Percentiles rank a stretch among this genome's conserved stretches.
Conservation (phyloP, 2,797 vertebrate genomes). For the Ctenopoma kingsleyae region DNA sequence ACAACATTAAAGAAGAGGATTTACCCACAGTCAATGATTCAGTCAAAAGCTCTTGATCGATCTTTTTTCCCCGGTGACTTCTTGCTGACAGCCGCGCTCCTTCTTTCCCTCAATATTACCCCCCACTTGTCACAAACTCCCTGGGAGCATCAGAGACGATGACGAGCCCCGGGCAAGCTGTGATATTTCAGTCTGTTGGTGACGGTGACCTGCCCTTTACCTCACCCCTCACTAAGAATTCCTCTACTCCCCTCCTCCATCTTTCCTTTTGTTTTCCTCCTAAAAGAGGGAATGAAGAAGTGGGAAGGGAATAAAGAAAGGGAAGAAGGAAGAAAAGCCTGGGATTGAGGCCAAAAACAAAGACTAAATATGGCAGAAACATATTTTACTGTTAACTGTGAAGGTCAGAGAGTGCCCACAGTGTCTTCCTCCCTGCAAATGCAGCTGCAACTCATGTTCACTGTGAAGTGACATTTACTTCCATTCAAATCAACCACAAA, state of each 20-base stretch:
- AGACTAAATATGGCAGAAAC: slow-evolving; percentile 1
- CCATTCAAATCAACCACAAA: slow-evolving; percentile 53
- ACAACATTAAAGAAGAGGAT: slow-evolving; percentile 39
- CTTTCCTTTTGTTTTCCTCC: slow-evolving; percentile 35
- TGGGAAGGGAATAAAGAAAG: background rate
- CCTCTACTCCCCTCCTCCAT: slow-evolving; percentile 14
- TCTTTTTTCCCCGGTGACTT: background rate
- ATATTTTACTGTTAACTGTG: slow-evolving; percentile 23
- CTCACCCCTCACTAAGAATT: slow-evolving; percentile 38
- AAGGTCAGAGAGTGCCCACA: slow-evolving; percentile 53
- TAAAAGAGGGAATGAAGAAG: slow-evolving; percentile 2
- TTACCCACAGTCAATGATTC: slow-evolving; percentile 30
- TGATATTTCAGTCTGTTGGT: slow-evolving; percentile 60
- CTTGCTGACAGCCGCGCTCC: background rate
- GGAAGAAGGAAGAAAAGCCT: background rate
- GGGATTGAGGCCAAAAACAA: background rate
- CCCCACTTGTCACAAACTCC: slow-evolving; percentile 35
- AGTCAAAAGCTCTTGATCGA: slow-evolving; percentile 38
- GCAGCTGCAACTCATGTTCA: slow-evolving; percentile 18
- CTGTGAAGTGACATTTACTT: slow-evolving; percentile 50
- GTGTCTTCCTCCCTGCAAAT: slow-evolving; percentile 7
- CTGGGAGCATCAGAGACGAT: slow-evolving; percentile 22
- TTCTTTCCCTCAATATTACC: background rate
- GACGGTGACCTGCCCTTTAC: slow-evolving; percentile 62
- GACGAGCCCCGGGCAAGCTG: slow-evolving; percentile 50